phyloP scores from a whole-genome alignment of 2,113 vertebrate species.

The Nycticorax nycticorax region DNA sequence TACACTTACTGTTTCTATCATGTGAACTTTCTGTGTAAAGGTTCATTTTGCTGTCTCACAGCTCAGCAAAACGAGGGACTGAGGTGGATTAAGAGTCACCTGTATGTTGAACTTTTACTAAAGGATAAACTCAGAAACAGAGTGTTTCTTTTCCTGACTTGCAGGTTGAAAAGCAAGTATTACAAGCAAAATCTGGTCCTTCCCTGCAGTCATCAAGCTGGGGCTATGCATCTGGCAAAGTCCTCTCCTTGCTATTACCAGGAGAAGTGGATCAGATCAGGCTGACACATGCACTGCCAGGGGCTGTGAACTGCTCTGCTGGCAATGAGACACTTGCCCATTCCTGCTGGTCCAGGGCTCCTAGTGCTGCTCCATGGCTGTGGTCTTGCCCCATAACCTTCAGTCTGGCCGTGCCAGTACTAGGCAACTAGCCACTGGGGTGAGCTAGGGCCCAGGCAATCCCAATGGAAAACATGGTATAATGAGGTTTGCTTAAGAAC shows the following conservation, averaged over 20 bases:
- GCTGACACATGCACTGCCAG: not conserved
- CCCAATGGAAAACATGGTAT: not conserved
- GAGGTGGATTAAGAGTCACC: not conserved
- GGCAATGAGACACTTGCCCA: accelerated
- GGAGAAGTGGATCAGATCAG: not conserved
- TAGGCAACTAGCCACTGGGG: not conserved
- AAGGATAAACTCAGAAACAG: not conserved
- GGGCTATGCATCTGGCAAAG: not conserved
- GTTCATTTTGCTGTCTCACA: not conserved
- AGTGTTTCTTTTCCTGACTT: not conserved
- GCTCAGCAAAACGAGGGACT: not conserved
- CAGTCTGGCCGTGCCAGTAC: accelerated
- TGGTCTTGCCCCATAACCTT: not conserved
- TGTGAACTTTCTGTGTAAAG: not conserved
- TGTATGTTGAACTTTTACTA: not conserved
- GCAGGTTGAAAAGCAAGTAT: not conserved
- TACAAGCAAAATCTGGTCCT: not conserved
- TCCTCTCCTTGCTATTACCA: not conserved
- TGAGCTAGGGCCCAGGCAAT: not conserved
- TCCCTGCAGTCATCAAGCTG: not conserved
- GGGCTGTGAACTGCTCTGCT: not conserved
- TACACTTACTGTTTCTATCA: not conserved
- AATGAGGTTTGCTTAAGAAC: not conserved
- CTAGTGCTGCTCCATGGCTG: not conserved
- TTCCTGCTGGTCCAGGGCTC: not conserved